Evolutionary conservation across 2,888 invertebrate species (phyloP), one percentile per base, ranked within the genome.

Genomic region (Hemistola chrysoprasaria): DNA sequence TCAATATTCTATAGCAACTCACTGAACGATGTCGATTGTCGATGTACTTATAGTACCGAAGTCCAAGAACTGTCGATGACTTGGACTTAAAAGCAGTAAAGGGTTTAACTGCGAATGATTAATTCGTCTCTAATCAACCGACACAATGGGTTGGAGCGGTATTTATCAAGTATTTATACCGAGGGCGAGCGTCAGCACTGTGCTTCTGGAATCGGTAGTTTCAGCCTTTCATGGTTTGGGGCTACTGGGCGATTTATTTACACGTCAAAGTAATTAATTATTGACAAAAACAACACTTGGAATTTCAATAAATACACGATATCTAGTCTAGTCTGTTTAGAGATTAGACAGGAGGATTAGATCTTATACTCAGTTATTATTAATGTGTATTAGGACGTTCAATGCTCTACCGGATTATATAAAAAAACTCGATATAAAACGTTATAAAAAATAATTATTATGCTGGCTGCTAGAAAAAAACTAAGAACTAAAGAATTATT

Each of bases 81-180:
- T 11, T 30, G 11, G 34, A 27, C 31, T 32, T 41, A 30, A 40
- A 47, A 22, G 28, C 28, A 26, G 33, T 37, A 42, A 42, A 34
- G 30, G 49, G 39, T 36, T 47, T 40, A 45, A 42, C 44, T 50
- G 43, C 34, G 37, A 39, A 54, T 54, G 49, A 54, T 54, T 47
- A 50, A 54, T 52, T 47, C 29, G 28, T 29, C 42, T 41, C 38
- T 50, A 50, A 53, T 51, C 43, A 47, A 39, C 24, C 24, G 35
- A 40, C 25, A 45, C 46, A 46, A 46, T 52, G 43, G 51, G 32
- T 43, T 47, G 51, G 51, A 47, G 40, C 41, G 54, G 49, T 47
- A 51, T 51, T 51, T 54, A 52, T 54, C 45, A 50, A 50, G 54
- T 54, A 54, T 51, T 49, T 54, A 54, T 54, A 47, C 25, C 21